phyloP scores from a whole-genome alignment of 2,797 vertebrate genomes.

The Sylvia borin region DNA sequence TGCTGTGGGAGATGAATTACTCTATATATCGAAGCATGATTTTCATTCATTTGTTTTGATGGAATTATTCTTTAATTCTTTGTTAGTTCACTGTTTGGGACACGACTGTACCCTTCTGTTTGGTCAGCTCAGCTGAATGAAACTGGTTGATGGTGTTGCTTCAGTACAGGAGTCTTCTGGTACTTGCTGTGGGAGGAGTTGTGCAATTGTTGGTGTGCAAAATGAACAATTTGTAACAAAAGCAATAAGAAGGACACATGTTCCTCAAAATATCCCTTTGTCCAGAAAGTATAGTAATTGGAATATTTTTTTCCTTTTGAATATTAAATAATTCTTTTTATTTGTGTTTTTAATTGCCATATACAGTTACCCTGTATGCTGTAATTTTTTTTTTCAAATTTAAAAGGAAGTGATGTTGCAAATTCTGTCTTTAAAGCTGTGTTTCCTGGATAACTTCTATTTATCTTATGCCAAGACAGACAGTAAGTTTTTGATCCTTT shows the following conservation, averaged over 20 bases:
- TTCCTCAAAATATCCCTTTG: neutral
- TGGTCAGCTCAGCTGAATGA: neutral
- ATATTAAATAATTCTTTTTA: neutral
- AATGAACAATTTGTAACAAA: neutral
- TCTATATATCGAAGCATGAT: rapidly evolving
- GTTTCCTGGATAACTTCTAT: neutral
- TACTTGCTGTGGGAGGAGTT: neutral
- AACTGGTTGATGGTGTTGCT: neutral
- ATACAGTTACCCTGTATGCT: rapidly evolving
- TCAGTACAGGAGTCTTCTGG: neutral
- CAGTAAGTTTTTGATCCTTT: neutral
- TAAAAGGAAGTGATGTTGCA: neutral
- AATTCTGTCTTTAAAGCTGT: neutral
- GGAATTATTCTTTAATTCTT: neutral
- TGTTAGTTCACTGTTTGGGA: neutral
- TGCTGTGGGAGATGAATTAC: neutral
- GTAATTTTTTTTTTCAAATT: neutral
- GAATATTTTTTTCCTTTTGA: neutral
- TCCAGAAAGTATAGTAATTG: neutral
- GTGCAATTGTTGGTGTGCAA: neutral
- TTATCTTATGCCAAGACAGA: neutral
- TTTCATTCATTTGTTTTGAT: neutral
- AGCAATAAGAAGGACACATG: neutral
- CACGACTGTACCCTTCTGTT: neutral
- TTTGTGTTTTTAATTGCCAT: neutral